Evolutionary conservation across 2,113 vertebrate genomes (phyloP).

Genomic region (Trachemys scripta): DNA sequence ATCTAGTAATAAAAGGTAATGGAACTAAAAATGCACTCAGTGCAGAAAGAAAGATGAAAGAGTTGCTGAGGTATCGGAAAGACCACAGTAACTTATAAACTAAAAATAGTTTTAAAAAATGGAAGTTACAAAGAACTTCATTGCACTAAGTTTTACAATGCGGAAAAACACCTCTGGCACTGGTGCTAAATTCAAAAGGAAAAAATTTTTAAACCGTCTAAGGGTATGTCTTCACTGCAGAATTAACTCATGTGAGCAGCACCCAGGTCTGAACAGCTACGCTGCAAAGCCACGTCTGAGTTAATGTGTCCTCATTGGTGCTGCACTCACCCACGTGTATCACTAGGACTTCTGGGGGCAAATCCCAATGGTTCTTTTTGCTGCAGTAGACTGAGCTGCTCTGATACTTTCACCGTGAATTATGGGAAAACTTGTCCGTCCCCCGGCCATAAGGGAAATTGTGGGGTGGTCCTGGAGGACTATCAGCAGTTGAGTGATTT

Average conservation of each 20-base stretch:
- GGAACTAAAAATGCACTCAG: constrained; percentile 19
- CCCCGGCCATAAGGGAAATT: background rate
- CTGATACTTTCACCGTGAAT: background rate
- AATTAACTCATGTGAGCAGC: background rate
- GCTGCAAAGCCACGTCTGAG: background rate
- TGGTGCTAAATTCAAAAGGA: background rate
- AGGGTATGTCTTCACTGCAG: background rate
- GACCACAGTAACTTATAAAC: background rate
- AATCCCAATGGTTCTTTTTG: rapidly evolving
- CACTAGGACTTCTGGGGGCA: background rate
- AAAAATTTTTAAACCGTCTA: background rate
- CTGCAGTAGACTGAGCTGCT: rapidly evolving
- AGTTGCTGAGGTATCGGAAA: constrained; percentile 11
- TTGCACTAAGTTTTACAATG: background rate
- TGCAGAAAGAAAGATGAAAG: background rate
- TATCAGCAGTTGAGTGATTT: background rate
- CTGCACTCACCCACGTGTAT: rapidly evolving
- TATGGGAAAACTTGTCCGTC: background rate
- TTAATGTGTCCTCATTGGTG: background rate
- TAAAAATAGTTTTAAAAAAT: background rate
- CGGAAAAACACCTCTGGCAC: background rate
- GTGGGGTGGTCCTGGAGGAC: background rate
- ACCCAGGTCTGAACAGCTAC: background rate
- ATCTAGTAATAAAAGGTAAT: constrained; percentile 38
- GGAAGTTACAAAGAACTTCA: constrained; percentile 22